Evolutionary conservation across 1,140 invertebrate species (phyloP).

Genomic region (Tetragnatha versicolor): DNA sequence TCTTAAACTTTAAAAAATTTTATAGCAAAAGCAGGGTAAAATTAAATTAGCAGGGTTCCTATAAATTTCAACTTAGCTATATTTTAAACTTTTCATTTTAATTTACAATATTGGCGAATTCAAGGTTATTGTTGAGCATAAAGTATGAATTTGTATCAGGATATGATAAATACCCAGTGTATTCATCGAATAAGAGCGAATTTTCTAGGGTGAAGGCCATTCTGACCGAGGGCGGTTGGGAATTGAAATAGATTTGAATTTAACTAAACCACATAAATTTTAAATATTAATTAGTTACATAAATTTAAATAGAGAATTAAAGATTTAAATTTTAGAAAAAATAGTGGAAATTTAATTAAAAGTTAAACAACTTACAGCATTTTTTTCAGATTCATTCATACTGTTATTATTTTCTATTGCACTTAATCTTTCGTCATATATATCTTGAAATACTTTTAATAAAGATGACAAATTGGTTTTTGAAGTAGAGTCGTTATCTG

Average conservation of each 20-base stretch:
- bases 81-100: too few species aligned
- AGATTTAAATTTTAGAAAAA: neutral
- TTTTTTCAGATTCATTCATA: conserved; percentile 8
- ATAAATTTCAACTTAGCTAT: too few species aligned
- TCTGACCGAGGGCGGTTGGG: neutral
- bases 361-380: neutral
- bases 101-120: too few species aligned
- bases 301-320: neutral
- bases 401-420: conserved; percentile 17
- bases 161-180: too few species aligned
- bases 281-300: neutral
- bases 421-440: conserved; percentile 23
- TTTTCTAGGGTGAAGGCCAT: neutral
- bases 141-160: too few species aligned
- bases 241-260: neutral
- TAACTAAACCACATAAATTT: neutral
- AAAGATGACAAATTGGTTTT: conserved; percentile 1
- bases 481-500: neutral
- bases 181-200: too few species aligned
- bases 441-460: conserved; percentile 13
- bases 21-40: too few species aligned
- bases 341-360: neutral
- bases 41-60: too few species aligned
- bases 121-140: too few species aligned
- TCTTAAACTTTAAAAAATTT: too few species aligned